Base-by-base conservation (phyloP, 2,797 vertebrate genomes). In the Hapalemur alaotrensis region DNA sequence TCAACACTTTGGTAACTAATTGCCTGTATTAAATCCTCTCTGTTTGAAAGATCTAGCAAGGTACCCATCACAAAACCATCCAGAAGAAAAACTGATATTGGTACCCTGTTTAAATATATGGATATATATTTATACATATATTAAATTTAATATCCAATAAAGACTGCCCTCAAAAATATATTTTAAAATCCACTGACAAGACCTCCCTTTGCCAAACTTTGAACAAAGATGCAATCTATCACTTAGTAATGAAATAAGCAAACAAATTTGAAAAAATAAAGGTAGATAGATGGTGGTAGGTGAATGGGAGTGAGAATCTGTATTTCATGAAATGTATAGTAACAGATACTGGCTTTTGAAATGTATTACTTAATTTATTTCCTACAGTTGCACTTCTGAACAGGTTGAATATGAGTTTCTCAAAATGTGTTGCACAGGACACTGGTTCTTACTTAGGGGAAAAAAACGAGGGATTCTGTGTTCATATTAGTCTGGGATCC, bases 111-210 rank as follows among this genome's bases (percentile, higher is more conserved):
- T 78, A 86, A 78, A 87, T 8, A 35, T n/a, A 43, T 41, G 13
- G 61, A 50, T 61, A 5, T 28, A 22, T 5, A 35, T 12, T 41
- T 43, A 35, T 15, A 17, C 48, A 61, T 2, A 25, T 18, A 72
- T 65, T 48, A 67, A 48, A 73, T 72, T 82, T 93, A 85, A 69
- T 89, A 54, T 83, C 10, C 35, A 78, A 43, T 41, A 73, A 90
- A 81, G 18, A 89, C 22, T 84, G 32, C 28, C 9, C 18, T 86
- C 82, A 70, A 93, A 91, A 93, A 73, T 65, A 48, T 23, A 73
- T 70, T 86, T 93, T 80, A 54, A 89, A 82, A 85, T 89, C 35
- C n/a, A 86, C 20, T 89, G 65, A 89, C 7, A 91, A 91, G 80
- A 72, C 13, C 25, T 82, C 22, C 0, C 32, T 87, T 14, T 91